A percentile compares a stretch with the other conserved stretches of the same genome.
Evolutionary conservation across 1,140 invertebrate species (phyloP).

Genomic region (Hylyphantes graminicola): DNA sequence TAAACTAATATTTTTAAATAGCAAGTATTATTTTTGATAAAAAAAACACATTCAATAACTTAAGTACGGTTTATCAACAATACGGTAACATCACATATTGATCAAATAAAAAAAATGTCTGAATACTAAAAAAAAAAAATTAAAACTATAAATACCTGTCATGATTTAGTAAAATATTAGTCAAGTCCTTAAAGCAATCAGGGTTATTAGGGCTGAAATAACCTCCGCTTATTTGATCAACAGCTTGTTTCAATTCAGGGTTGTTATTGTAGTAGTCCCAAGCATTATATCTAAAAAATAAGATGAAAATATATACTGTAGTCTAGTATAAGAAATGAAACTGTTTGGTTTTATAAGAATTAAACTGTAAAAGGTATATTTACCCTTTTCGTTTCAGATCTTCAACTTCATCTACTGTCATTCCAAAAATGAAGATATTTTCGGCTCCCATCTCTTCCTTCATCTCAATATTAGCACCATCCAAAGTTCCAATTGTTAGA

Average conservation of each 20-base stretch:
- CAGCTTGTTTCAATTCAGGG: slow-evolving; percentile 89
- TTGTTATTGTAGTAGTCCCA: slow-evolving; percentile 92
- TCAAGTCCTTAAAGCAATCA: slow-evolving; percentile 89
- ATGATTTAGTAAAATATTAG: slow-evolving; percentile 91
- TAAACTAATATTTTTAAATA: no score
- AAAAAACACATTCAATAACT: no score
- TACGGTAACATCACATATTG: not conserved
- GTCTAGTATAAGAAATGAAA: no score
- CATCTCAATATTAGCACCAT: slow-evolving; percentile 99
- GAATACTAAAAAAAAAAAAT: not conserved
- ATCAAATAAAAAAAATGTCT: no score
- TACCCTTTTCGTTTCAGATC: slow-evolving; percentile 78
- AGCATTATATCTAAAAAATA: slow-evolving; percentile 82
- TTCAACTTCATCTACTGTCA: slow-evolving; percentile 94
- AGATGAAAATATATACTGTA: not conserved
- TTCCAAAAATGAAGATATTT: slow-evolving; percentile 99
- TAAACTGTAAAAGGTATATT: not conserved
- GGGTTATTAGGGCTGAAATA: slow-evolving; percentile 96
- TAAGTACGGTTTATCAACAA: not conserved
- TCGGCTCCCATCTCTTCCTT: slow-evolving; percentile 96
- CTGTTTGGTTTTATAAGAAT: not conserved
- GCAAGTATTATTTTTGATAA: no score
- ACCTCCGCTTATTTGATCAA: slow-evolving; percentile 96
- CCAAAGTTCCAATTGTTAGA: slow-evolving; percentile 97
- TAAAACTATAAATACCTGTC: slow-evolving; percentile 73